A percentile compares a stretch with the other conserved stretches of the same genome.
Evolutionary conservation across 2,113 vertebrate species (phyloP).

Genomic region (Clarias magur): DNA sequence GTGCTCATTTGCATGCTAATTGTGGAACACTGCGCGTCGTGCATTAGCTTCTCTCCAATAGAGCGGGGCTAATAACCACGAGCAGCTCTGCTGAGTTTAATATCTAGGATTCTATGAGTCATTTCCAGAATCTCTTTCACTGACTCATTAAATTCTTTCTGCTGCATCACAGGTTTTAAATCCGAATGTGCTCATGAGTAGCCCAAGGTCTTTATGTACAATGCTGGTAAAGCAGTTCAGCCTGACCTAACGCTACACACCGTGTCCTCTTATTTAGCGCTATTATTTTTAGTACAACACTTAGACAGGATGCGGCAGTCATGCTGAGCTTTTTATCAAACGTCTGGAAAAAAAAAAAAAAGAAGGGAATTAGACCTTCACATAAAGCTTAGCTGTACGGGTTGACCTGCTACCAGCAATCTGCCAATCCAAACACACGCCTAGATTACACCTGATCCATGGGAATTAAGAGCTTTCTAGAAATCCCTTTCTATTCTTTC

Average conservation of each 20-base stretch:
- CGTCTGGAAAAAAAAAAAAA: neutral
- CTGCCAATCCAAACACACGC: conserved; percentile 23
- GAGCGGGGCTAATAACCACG: conserved; percentile 16
- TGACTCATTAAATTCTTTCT: conserved; percentile 24
- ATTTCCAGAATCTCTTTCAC: conserved; percentile 11
- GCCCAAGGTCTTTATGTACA: conserved; percentile 23
- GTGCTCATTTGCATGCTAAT: conserved; percentile 25
- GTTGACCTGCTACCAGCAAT: conserved; percentile 25
- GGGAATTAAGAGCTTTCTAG: conserved; percentile 22
- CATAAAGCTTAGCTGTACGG: neutral
- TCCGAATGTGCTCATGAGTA: conserved; percentile 11
- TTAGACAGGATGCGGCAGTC: neutral
- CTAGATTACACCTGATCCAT: neutral
- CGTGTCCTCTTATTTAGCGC: neutral
- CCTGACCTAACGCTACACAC: conserved; percentile 8
- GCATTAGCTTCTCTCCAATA: conserved; percentile 7
- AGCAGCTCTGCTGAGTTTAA: neutral
- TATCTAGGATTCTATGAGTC: conserved; percentile 15
- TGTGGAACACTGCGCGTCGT: neutral
- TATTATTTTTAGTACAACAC: neutral
- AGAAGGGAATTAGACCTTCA: neutral
- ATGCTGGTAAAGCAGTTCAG: conserved; percentile 9
- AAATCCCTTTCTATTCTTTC: neutral
- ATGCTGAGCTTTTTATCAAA: neutral
- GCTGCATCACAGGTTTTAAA: conserved; percentile 23